Evolutionary conservation across 2,797 vertebrate species (phyloP), one percentile per base, ranked within the genome.

Genomic region (Anabacerthia variegaticeps): DNA sequence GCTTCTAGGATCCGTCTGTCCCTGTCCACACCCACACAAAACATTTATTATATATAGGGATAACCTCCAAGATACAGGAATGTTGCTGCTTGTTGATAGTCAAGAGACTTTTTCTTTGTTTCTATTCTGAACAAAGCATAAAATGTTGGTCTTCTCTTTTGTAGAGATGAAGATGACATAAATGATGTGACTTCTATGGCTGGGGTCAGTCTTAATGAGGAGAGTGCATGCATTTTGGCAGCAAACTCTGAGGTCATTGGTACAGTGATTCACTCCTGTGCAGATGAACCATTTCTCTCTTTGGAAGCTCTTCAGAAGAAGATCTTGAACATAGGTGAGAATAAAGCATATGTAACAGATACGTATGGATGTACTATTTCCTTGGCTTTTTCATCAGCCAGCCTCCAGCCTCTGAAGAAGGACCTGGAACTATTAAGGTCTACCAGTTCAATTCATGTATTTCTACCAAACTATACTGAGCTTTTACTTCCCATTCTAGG

Each of bases 101-200:
- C 0, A 2, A n/a, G 3, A 76, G n/a, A 52, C 21, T 54, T 78
- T 44, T 78, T 44, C 23, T 76, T 69, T 87, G 7, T 73, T 14
- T 66, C 14, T n/a, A 0, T 87, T 76, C 27, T 52, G 37, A 82
- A 39, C 1, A 2, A 54, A 87, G 21, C 34, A 49, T 59, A 49
- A 90, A 69, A 75, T 55, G 39, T 69, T 86, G 34, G 5, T 34
- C 63, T 94, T 63, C 69, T 96, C 87, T 88, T 62, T 79, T 30
- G 36, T 52, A 99, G 98, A 93, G 98, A 98, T 37, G 98, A 99
- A 95, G 98, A 99, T 96, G 98, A 99, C 90, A 97, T 99, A 92
- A 99, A 98, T 95, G 98, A 99, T 95, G 99, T 99, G 94, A 97
- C 99, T 76, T 98, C 98, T 81, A 99, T 99, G 98, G 98, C 99